Base-by-base conservation (phyloP, 2,888 invertebrate species). In the Yponomeuta evonymella region DNA sequence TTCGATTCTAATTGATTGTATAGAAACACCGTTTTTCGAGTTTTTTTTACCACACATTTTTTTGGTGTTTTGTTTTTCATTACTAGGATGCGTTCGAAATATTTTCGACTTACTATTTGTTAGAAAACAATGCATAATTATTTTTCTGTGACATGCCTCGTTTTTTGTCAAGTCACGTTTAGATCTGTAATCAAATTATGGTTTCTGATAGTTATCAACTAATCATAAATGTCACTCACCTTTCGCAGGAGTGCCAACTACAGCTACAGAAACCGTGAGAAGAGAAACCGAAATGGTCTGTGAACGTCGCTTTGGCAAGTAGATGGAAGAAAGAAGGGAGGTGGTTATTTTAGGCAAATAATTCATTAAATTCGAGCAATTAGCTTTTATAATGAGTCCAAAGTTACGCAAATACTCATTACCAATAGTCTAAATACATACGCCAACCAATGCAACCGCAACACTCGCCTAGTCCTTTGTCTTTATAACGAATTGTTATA, bases 241-340 rank as follows among this genome's bases (percentile, higher is more conserved):
- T 51, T 15, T 15, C 1, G 51, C 51, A 51, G 51, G 51, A 10
- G 15, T 51, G 51, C 51, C 51, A 51, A 51, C 51, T n/a, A 15
- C 2, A 12, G 2, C 1, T 33, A 33, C 33, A 33, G 33, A 51
- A 15, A 51, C 2, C 15, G n/a, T n/a, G n/a, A n/a, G n/a, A n/a
- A n/a, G n/a, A n/a, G n/a, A n/a, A n/a, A n/a, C 23, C 23, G 23
- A 23, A 23, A 23, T 23, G 23, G 0, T 23, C 23, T 23, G 23
- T 58, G 12, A 58, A 58, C 51, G 69, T 73, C 71, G 64, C 23
- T 71, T 64, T 51, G 67, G 15, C 63, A 75, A 81, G 84, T 85
- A 82, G 83, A 43, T 43, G 8, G 43, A 43, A 82, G 82, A 79
- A 87, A 80, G 79, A 77, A 81, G 83, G 86, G 86, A 84, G 86